Evolutionary conservation across 2,113 vertebrate species (phyloP), one percentile per base, ranked within the genome.

Genomic region (Myxocyprinus asiaticus): DNA sequence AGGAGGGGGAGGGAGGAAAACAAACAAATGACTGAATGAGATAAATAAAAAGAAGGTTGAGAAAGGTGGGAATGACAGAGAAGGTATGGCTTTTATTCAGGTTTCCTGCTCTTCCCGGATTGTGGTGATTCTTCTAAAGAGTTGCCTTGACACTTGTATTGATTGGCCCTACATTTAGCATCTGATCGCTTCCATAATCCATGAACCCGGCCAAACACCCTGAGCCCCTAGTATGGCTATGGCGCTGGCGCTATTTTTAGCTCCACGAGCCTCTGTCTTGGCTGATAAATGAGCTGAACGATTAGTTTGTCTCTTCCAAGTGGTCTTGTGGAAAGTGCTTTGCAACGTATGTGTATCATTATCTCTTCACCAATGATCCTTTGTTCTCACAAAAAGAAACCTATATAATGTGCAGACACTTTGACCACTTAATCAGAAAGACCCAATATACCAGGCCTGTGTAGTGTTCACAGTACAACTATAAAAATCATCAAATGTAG

Each of bases 81-180:
- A 33, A 64, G 48, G 22, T 65, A 33, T 6, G 4, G 5, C 10
- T 53, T 14, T 44, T 5, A 4, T 11, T 63, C 15, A 33, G 61
- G 11, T 43, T 51, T n/a, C 8, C 11, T n/a, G 61, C 48, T 51
- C 48, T 65, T 64, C 12, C 7, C 47, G 1, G 44, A 63, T 42
- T 43, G 22, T 48, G 33, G 12, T 53, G 45, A 76, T 76, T 53
- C 15, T 65, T 53, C 47, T 76, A 4, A 76, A 76, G 73, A 33
- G 73, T 64, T 76, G 61, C 14, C 50, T 76, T 53, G 58, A 42
- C 47, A n/a, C 59, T 64, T 53, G 73, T 53, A 65, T 76, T 53
- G 47, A 76, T 76, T 65, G 48, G 22, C 62, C 50, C 22, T 10
- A n/a, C 61, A 53, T 65, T 55, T 65, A 53, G 55, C 62, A 65